Conservation (phyloP, 2,797 vertebrate species). For the Vultur gryphus region DNA sequence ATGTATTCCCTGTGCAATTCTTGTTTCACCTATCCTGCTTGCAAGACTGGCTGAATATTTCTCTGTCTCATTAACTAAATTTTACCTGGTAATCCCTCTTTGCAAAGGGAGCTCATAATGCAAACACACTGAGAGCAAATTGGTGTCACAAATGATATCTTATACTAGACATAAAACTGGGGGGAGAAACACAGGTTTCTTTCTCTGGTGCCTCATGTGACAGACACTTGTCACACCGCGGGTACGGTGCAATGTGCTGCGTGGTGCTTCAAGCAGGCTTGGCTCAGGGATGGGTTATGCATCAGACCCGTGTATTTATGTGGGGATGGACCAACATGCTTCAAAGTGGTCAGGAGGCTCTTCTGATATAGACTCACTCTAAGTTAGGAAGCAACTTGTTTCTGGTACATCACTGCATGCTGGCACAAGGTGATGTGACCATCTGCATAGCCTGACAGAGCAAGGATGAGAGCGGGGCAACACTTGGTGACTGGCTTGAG, state of each 20-base stretch:
- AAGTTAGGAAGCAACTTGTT: not conserved
- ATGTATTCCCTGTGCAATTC: not conserved
- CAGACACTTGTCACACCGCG: rapidly evolving
- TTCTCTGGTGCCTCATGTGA: not conserved
- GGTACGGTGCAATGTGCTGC: not conserved
- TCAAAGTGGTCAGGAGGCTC: not conserved
- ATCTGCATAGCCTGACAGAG: not conserved
- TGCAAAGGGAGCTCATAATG: not conserved
- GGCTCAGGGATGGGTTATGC: not conserved
- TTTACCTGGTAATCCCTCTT: not conserved
- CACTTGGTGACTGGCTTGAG: not conserved
- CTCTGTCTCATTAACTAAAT: not conserved
- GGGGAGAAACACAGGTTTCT: not conserved
- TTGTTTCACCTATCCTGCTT: not conserved
- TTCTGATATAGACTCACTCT: not conserved
- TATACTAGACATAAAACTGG: not conserved
- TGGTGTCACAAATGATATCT: not conserved
- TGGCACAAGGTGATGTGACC: not conserved
- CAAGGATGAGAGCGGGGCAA: not conserved
- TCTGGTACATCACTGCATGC: not conserved
- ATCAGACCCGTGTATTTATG: rapidly evolving
- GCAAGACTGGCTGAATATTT: not conserved
- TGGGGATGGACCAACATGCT: not conserved
- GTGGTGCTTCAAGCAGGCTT: not conserved
- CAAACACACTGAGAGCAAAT: not conserved